Percentiles rank a stretch among this genome's conserved stretches.
phyloP scores from a whole-genome alignment of 2,888 invertebrate species.

The Ectemnius continuus region DNA sequence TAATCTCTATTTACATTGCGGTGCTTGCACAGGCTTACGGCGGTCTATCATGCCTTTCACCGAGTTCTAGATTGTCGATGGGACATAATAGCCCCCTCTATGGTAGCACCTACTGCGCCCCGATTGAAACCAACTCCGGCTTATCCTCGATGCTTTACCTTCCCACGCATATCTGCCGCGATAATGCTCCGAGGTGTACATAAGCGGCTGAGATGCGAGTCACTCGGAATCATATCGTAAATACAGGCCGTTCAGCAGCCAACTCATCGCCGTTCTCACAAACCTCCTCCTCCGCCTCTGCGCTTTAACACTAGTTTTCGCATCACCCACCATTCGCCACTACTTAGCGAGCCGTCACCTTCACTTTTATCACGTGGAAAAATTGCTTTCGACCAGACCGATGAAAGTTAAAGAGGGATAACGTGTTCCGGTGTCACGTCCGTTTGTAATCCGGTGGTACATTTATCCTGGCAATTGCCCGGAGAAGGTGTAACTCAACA shows the following conservation, averaged over 20 bases:
- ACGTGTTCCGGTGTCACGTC: too few species aligned
- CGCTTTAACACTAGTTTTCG: too few species aligned
- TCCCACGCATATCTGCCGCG: conserved; percentile 59
- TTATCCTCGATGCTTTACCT: conserved; percentile 59
- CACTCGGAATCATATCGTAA: conserved; percentile 21
- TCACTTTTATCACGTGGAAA: too few species aligned
- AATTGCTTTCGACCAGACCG: too few species aligned
- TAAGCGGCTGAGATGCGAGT: conserved; percentile 35
- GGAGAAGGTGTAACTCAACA: too few species aligned
- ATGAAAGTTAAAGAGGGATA: too few species aligned
- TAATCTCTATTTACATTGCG: conserved; percentile 34
- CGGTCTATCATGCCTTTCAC: conserved; percentile 56
- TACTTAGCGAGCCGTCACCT: too few species aligned
- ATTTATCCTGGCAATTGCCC: too few species aligned
- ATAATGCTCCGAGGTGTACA: conserved; percentile 39
- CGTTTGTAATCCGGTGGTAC: too few species aligned
- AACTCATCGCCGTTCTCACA: background rate
- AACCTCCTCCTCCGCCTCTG: too few species aligned
- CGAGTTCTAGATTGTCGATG: conserved; percentile 46
- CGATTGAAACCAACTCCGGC: conserved; percentile 47
- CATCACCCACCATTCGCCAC: too few species aligned
- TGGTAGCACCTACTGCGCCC: conserved; percentile 49
- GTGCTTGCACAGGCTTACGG: conserved; percentile 48
- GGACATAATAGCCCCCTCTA: conserved; percentile 54
- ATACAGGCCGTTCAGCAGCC: conserved; percentile 4